Evolutionary conservation across 2,797 vertebrate species (phyloP).

Genomic region (Diplodus sargus): DNA sequence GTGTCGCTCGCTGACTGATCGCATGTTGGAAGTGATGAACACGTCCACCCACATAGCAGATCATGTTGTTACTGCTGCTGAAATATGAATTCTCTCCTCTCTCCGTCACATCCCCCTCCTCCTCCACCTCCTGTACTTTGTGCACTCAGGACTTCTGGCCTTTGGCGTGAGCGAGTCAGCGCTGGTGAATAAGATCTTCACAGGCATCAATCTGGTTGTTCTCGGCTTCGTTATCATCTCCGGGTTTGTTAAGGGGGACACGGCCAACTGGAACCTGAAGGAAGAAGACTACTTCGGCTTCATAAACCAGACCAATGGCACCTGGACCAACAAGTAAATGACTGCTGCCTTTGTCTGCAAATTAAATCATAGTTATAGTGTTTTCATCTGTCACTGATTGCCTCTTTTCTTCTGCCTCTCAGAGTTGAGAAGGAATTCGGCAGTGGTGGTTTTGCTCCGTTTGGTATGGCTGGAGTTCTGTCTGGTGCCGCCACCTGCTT

Average conservation of each 20-base stretch:
- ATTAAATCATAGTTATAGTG: background rate
- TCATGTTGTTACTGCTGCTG: constrained; percentile 46
- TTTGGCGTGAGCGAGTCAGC: constrained; percentile 96
- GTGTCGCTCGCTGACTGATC: constrained; percentile 53
- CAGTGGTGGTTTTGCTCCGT: constrained; percentile 91
- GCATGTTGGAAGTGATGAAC: constrained; percentile 38
- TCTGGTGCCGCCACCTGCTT: constrained; percentile 96
- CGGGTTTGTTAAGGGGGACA: constrained; percentile 92
- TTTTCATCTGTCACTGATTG: background rate
- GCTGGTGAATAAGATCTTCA: constrained; percentile 97
- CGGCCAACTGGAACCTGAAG: constrained; percentile 90
- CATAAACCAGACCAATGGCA: constrained; percentile 36
- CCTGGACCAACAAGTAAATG: accelerated
- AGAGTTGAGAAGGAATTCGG: constrained; percentile 81
- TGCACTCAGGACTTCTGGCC: constrained; percentile 87
- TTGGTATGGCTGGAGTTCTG: constrained; percentile 90
- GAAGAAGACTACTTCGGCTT: constrained; percentile 73
- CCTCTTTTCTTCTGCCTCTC: constrained; percentile 23
- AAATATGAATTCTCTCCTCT: constrained; percentile 22
- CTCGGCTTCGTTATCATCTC: constrained; percentile 92
- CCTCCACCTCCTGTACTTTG: constrained; percentile 1
- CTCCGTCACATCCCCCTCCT: background rate
- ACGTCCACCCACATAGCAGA: constrained; percentile 63
- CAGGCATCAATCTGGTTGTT: constrained; percentile 92
- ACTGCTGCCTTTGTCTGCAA: background rate